Base-by-base conservation (phyloP, 2,113 vertebrate genomes). In the Hiodon alosoides region DNA sequence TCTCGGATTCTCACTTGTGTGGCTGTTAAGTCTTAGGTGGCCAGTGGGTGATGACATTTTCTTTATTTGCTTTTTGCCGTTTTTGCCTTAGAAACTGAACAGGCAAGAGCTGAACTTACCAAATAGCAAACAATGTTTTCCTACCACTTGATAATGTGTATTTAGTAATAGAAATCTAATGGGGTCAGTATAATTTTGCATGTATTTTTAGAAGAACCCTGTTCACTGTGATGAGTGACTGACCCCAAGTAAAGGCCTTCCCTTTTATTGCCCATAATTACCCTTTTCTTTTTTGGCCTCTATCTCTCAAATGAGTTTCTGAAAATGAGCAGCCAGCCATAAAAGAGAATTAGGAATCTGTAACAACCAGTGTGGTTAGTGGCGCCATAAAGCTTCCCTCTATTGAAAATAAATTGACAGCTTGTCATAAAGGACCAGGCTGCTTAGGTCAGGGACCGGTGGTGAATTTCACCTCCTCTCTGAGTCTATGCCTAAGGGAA, bases 1-100 rank as follows among this genome's bases (percentile, higher is more conserved):
- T 48, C 4, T 46, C 14, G 59, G 58, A 17, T 10, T 58, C 6
- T 61, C 7, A 10, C 58, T 31, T 5, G 9, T 13, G 50, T 14
- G 13, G 71, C 48, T 54, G 70, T 50, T 64, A 7, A 13, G 55
- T 51, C 31, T 72, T 50, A 48, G 17, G 52, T 75, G 51, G 70
- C 77, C 78, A 77, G 62, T 69, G 77, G 78, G 54, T 76, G 77
- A 77, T 60, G 52, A 76, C 62, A 48, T 66, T 47, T 66, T 31
- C 0, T 31, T 31, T 31, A 31, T 31, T 31, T 58, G 11, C 54
- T 55, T 50, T 7, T 71, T 13, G 6, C 69, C 13, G 5, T 60
- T 57, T 13, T 0, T 46, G 16, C 31, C 31, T 31, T 31, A 31
- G 31, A 31, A 71, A 16, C 17, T 8, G 14, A 60, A 71, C 31